These are phyloP conservation scores for Hirundichthys speculiger DNA, from an alignment of 2,113 vertebrate genomes.

Conservation along the genomic window DNA sequence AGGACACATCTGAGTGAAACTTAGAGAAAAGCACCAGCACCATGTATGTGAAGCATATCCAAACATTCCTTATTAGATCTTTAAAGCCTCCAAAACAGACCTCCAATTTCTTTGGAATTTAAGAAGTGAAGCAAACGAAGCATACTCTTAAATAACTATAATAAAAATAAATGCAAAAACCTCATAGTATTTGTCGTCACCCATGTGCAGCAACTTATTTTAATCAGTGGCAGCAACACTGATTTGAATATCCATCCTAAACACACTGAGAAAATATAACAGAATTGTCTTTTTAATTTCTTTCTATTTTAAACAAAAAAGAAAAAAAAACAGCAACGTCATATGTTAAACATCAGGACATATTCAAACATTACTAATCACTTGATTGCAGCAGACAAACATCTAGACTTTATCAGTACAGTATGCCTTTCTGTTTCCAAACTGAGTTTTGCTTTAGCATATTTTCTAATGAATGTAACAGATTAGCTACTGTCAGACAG, in stretches of 20 bases:
- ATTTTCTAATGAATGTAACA: slow-evolving; percentile 3
- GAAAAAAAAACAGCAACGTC: slow-evolving; percentile 3
- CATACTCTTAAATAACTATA: slow-evolving; percentile 6
- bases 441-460: slow-evolving; percentile 1
- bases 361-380: slow-evolving; percentile 22
- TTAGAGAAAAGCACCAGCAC: neutral
- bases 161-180: slow-evolving; percentile 21
- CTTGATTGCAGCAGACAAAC: slow-evolving; percentile 1
- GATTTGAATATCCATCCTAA: neutral
- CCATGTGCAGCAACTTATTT: slow-evolving; percentile 25
- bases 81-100: neutral
- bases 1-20: neutral
- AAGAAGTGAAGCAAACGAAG: no score
- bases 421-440: neutral
- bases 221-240: slow-evolving; percentile 27
- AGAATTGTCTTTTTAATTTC: slow-evolving; percentile 17
- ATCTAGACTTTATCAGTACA: neutral
- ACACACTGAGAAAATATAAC: slow-evolving; percentile 5
- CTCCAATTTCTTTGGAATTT: neutral
- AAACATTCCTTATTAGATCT: neutral
- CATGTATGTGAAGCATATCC: neutral
- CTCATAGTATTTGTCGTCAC: slow-evolving; percentile 19
- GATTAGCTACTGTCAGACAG: slow-evolving; percentile 8
- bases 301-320: neutral
- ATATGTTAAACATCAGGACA: slow-evolving; percentile 3